Evolutionary conservation across 2,113 vertebrate genomes (phyloP).

Genomic region (Bubo bubo): DNA sequence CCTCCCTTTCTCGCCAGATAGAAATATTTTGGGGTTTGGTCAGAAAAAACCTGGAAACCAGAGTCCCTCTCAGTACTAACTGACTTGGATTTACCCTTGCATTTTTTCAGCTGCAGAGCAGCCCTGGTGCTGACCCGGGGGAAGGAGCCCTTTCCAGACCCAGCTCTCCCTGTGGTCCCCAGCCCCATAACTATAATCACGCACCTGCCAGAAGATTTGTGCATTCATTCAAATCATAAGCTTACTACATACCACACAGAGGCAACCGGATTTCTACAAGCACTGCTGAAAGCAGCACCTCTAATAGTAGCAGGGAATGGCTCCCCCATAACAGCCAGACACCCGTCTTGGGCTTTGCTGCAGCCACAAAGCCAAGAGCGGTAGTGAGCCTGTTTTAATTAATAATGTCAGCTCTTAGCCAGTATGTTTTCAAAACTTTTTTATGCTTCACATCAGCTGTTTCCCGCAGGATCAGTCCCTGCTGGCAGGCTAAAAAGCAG

Average conservation of each 20-base stretch:
- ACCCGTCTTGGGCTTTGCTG: neutral
- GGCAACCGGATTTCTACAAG: fast-evolving
- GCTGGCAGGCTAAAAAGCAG: neutral
- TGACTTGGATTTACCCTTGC: neutral
- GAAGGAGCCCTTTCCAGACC: neutral
- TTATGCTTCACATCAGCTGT: neutral
- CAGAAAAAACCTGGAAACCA: neutral
- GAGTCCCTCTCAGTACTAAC: neutral
- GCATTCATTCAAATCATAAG: neutral
- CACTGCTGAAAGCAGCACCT: neutral
- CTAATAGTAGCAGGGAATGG: neutral
- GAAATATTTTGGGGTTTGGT: neutral
- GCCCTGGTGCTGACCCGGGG: fast-evolving
- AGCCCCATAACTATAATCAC: neutral
- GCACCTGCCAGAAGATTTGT: neutral
- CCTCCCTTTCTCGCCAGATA: neutral
- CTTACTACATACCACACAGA: neutral
- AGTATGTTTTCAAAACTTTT: neutral
- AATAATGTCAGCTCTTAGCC: neutral
- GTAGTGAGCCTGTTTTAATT: neutral
- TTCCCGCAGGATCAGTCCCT: neutral
- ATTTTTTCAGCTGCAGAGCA: neutral
- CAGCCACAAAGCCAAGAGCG: neutral
- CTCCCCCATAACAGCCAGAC: neutral
- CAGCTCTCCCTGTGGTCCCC: neutral